These are phyloP conservation scores for Ypsolopha scabrella DNA, from an alignment of 2,888 invertebrate genomes.

Conservation along the genomic window DNA sequence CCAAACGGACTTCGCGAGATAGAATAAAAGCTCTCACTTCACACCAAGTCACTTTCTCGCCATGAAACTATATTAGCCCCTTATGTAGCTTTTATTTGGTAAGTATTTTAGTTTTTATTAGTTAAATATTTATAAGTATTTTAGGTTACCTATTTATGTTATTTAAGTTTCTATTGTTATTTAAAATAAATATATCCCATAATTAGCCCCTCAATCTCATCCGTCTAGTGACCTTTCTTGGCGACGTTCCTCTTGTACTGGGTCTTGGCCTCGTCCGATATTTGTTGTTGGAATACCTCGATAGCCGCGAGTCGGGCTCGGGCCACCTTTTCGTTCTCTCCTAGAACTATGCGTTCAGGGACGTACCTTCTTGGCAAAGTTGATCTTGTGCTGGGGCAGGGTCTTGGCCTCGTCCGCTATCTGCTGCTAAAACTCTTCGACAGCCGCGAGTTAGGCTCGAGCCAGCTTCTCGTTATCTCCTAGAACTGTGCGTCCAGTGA, in stretches of 20 bases:
- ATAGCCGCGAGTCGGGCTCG: constrained; percentile 92
- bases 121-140: too few species aligned
- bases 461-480: constrained; percentile 61
- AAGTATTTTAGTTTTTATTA: too few species aligned
- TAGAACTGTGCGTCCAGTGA: not conserved
- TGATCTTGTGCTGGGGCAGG: constrained; percentile 85
- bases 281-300: constrained; percentile 94
- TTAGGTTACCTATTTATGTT: too few species aligned
- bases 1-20: too few species aligned
- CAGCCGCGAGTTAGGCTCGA: constrained; percentile 89
- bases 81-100: too few species aligned
- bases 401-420: constrained; percentile 72
- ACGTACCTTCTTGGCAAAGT: constrained; percentile 84
- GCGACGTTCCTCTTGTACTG: constrained; percentile 86
- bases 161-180: too few species aligned
- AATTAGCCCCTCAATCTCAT: too few species aligned
- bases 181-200: too few species aligned
- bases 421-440: constrained; percentile 77
- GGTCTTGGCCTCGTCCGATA: constrained; percentile 92
- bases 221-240: constrained; percentile 71
- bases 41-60: too few species aligned
- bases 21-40: too few species aligned
- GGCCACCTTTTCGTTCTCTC: constrained; percentile 94
- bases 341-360: constrained; percentile 91
- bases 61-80: too few species aligned